phyloP scores from a whole-genome alignment of 2,888 invertebrate genomes.

The Hypselothyrea guttata region DNA sequence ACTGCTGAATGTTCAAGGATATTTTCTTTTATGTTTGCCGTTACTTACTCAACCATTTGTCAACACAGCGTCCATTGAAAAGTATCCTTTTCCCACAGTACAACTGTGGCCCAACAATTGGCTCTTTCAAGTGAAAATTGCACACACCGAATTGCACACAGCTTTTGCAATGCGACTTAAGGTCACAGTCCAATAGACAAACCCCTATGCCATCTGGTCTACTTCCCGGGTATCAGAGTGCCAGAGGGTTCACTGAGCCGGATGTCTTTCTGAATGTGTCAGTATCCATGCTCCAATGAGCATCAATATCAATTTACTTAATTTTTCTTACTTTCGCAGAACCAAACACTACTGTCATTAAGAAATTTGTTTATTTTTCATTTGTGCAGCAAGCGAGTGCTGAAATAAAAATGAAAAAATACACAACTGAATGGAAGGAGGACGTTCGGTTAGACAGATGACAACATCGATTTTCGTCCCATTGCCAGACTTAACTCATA shows the following conservation, averaged over 20 bases:
- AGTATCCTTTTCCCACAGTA: not conserved
- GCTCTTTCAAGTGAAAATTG: constrained; percentile 5
- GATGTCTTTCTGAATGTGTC: constrained; percentile 6
- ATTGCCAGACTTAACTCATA: constrained; percentile 26
- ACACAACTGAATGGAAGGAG: constrained; percentile 22
- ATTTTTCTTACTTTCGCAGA: constrained; percentile 10
- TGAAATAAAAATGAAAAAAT: constrained; percentile 45
- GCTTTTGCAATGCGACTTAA: constrained; percentile 4
- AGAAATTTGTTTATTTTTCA: constrained; percentile 76
- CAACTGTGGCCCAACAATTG: constrained; percentile 14
- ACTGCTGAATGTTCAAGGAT: too few species aligned
- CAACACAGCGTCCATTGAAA: not conserved
- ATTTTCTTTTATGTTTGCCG: too few species aligned
- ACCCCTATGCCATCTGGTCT: too few species aligned
- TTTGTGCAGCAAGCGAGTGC: constrained; percentile 46
- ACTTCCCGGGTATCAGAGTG: too few species aligned
- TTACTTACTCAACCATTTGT: too few species aligned
- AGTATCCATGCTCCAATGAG: constrained; percentile 38
- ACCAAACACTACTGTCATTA: constrained; percentile 57
- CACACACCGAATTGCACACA: constrained; percentile 6
- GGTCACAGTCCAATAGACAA: not conserved
- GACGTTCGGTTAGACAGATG: constrained; percentile 37
- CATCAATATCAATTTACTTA: constrained; percentile 66
- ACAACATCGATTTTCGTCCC: constrained; percentile 63
- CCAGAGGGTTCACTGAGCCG: constrained; percentile 10